phyloP scores from a whole-genome alignment of 1,140 invertebrate species.

The Drosophila pallidifrons region DNA sequence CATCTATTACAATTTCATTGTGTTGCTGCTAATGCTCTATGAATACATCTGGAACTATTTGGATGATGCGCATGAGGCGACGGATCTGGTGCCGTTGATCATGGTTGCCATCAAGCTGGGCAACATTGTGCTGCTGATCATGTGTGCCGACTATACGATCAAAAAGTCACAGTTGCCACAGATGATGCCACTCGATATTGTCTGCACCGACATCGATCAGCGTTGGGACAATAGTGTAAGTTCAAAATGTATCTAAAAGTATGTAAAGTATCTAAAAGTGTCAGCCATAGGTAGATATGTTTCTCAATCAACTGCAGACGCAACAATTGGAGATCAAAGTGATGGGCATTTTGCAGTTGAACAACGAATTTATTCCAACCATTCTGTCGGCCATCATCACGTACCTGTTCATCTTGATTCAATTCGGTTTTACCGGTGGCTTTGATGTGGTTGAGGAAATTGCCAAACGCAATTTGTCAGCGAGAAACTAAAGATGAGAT shows the following conservation, averaged over 20 bases:
- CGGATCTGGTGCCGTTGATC: conserved; percentile 34
- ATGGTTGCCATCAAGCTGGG: conserved; percentile 59
- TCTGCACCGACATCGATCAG: conserved; percentile 65
- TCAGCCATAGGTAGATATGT: conserved; percentile 47
- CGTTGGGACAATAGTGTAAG: conserved; percentile 72
- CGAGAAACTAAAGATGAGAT: background rate
- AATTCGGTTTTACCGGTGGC: conserved; percentile 72
- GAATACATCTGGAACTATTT: conserved; percentile 60
- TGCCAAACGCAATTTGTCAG: conserved; percentile 4
- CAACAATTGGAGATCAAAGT: conserved; percentile 74
- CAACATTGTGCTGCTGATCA: conserved; percentile 64
- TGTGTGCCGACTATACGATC: conserved; percentile 67
- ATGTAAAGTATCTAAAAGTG: background rate
- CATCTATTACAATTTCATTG: conserved; percentile 72
- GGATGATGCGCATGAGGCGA: conserved; percentile 22
- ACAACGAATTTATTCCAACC: conserved; percentile 70
- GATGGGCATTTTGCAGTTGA: conserved; percentile 67
- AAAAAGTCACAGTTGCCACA: conserved; percentile 51
- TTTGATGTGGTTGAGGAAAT: conserved; percentile 57
- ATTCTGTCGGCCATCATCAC: conserved; percentile 74
- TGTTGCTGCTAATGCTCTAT: conserved; percentile 67
- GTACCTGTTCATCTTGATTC: conserved; percentile 74
- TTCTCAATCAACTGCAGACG: conserved; percentile 61
- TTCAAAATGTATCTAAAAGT: background rate
- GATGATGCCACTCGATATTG: conserved; percentile 56